Base-by-base conservation (phyloP, 2,113 vertebrate genomes). In the Nasalis larvatus region DNA sequence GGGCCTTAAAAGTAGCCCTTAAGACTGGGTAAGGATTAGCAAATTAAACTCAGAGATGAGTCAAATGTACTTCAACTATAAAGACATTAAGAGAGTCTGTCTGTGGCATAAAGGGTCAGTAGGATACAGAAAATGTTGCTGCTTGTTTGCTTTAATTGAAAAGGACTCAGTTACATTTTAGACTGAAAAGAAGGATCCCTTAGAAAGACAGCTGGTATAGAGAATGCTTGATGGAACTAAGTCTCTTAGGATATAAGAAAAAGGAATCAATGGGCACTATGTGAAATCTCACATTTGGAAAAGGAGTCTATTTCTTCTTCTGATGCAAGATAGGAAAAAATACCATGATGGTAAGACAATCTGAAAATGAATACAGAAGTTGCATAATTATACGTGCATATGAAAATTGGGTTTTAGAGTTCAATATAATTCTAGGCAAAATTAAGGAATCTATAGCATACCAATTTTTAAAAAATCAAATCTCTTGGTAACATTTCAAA, bases 391-490 rank as follows among this genome's bases (percentile, higher is more conserved):
- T 4, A 90, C 52, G 30, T 76, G 12, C 0, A 12, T 63, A 74
- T 47, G 20, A 91, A 94, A 91, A 17, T 37, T 81, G 42, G 20
- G 10, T 27, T 89, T 91, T 83, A 60, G 42, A n/a, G 3, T 66
- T 85, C 23, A 54, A 89, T 45, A 71, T 89, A 89, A 42, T 84
- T 92, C 58, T 93, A 37, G 32, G 1, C 68, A 92, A 96, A 96
- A 71, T 17, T 32, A 81, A 89, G 45, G 42, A 66, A 82, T 42
- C 21, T 9, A 86, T 66, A 21, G 30, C 9, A 84, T 12, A 76
- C 40, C 49, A 45, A 78, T 69, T 60, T 35, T 32, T 4, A 91
- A 88, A 92, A 69, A 40, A 37, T 88, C 16, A 95, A 42, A 74
- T 93, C 45, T 27, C 32, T 83, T 74, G 37, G 6, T 58, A 88